Base-by-base conservation (phyloP, 2,797 vertebrate species). In the Ciconia nigra region DNA sequence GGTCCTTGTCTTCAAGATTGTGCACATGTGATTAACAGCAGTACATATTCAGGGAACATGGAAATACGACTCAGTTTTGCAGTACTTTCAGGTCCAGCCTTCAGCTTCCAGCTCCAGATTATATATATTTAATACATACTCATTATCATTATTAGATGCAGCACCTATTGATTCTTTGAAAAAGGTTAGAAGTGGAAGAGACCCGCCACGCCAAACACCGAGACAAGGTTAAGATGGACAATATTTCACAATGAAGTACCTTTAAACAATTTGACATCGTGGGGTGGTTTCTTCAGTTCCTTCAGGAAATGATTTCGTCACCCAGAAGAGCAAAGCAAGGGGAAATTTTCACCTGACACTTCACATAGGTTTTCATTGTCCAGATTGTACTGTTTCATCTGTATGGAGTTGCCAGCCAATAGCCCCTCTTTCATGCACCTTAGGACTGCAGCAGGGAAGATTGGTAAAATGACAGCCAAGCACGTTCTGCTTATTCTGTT, bases 1-100 rank as follows among this genome's bases (percentile, higher is more conserved):
- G 84, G 72, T 91, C 89, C 82, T 94, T 89, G 62, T 94, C 91
- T 96, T 91, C 61, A 66, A 81, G 79, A 93, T 37, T 46, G 33
- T 2, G 4, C 49, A 76, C 37, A 16, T 7, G n/a, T 62, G 79
- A 87, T 78, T 71, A 91, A 77, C 69, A 87, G 55, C 52, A 87
- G 13, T 17, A 13, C 39, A 19, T 44, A 49, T 14, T 61, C 52
- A 71, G n/a, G 37, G 26, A 87, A 33, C 42, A 47, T 9, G 46
- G 21, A 92, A 54, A 74, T 62, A 85, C 70, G 55, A 62, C 13
- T 25, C 37, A 19, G 26, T 33, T 59, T 85, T 89, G 52, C 14
- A 41, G 63, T 26, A 25, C 57, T 70, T 90, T 55, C 44, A 70
- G 28, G 12, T 41, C n/a, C 76, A n/a, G n/a, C 61, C 33, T 80